Evolutionary conservation across 2,888 invertebrate genomes (phyloP).

Genomic region (Hipparchia sbordonii): DNA sequence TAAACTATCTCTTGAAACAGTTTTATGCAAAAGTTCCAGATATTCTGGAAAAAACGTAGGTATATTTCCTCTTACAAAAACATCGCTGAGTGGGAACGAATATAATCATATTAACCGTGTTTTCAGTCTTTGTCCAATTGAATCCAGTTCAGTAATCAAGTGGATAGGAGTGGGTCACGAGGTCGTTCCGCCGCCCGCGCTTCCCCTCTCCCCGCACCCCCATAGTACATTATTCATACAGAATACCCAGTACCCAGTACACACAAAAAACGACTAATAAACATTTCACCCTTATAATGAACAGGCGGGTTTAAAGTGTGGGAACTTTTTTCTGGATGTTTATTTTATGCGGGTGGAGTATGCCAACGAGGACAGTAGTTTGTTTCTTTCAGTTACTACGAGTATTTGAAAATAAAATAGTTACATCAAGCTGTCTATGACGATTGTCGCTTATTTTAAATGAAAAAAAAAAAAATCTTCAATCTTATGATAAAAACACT

Average conservation of each 20-base stretch:
- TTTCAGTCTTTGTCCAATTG: conserved; percentile 72
- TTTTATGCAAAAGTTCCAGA: not conserved
- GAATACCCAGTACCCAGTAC: conserved; percentile 48
- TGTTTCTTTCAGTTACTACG: no score
- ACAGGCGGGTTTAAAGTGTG: conserved; percentile 45
- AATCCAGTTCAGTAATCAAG: conserved; percentile 70
- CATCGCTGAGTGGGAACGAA: conserved; percentile 30
- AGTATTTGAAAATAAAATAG: no score
- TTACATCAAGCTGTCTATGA: no score
- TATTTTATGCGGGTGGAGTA: conserved; percentile 31
- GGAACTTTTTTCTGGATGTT: conserved; percentile 43
- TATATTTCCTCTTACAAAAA: conserved; percentile 1
- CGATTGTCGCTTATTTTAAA: no score
- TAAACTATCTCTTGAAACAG: not conserved
- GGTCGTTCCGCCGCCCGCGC: conserved; percentile 56
- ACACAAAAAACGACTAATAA: conserved; percentile 53
- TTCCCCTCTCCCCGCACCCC: conserved; percentile 45
- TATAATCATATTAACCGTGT: conserved; percentile 69
- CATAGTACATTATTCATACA: conserved; percentile 64
- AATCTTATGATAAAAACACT: no score
- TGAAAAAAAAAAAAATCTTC: no score
- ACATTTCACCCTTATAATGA: conserved; percentile 62
- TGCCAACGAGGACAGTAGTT: not conserved
- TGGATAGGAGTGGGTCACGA: conserved; percentile 71
- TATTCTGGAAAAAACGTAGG: not conserved